Evolutionary conservation across 2,888 invertebrate genomes (phyloP), one percentile per base, ranked within the genome.

Genomic region (Leucophenga montana): DNA sequence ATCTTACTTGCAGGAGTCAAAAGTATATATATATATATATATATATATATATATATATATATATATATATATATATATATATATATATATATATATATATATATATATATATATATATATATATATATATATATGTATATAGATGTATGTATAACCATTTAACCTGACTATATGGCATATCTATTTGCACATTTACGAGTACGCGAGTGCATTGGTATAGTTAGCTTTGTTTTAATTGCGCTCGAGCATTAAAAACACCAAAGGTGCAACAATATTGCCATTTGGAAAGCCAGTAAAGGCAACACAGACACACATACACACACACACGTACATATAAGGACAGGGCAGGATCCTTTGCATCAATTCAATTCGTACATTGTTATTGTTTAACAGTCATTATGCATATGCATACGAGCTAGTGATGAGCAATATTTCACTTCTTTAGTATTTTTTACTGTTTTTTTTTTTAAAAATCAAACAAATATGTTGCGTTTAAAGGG

Each of bases 211-310:
- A n/a, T n/a, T 50, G 13, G 50, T 16, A 50, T 16, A 79, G 83
- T 85, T 80, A 80, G 85, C 82, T 79, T 82, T 83, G 80, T 85
- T 82, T 82, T 85, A 83, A 81, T 85, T 85, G 82, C 77, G 46
- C n/a, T 1, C 16, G 50, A 74, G 70, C 73, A 77, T 77, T 79
- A 76, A 76, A 79, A 77, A 78, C 75, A 69, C 78, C 82, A 75
- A 75, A 72, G 80, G 72, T 74, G 78, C 78, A 74, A 77, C 80
- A 80, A 75, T 77, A 74, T 74, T 57, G 68, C 68, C 75, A 66
- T 56, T 66, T 66, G 46, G 46, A 54, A 16, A 46, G 62, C 22
- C 57, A 62, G 46, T 20, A 11, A 39, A 39, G 39, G 11, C 39
- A 39, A 8, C 39, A 33, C n/a, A n/a, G 8, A 8, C 39, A 39